Conservation (phyloP, 2,797 vertebrate genomes). For the Parauchenoglanis punctatus region DNA sequence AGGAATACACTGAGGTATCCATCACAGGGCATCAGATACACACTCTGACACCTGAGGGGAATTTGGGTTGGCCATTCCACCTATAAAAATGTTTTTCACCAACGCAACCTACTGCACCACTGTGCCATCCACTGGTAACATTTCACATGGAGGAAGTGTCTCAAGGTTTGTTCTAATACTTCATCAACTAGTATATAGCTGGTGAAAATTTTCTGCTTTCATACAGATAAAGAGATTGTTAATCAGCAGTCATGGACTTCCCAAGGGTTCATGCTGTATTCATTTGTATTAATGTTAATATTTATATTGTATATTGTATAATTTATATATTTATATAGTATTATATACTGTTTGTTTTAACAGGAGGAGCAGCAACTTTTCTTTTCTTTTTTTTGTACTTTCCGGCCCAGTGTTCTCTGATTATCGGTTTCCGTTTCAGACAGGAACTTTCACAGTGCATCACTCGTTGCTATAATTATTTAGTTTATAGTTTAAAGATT, state of each 20-base stretch:
- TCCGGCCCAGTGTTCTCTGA: not conserved
- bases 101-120: not conserved
- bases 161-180: not conserved
- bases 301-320: too few relatives aligned
- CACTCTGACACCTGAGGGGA: not conserved
- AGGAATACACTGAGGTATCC: not conserved
- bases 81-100: not conserved
- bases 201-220: not conserved
- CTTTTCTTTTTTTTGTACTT: not conserved
- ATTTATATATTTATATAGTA: too few relatives aligned
- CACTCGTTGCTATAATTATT: not conserved
- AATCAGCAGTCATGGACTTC: not conserved
- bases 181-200: not conserved
- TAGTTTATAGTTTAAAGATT: not conserved
- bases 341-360: not conserved
- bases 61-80: not conserved
- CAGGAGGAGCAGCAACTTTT: not conserved
- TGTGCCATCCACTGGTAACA: constrained; percentile 3
- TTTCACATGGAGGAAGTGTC: constrained; percentile 1
- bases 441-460: not conserved
- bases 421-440: not conserved
- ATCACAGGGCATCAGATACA: not conserved
- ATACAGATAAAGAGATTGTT: not conserved
- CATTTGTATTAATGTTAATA: not conserved
- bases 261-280: not conserved